Conservation (phyloP, 2,797 vertebrate species). For the Oreochromis mossambicus region DNA sequence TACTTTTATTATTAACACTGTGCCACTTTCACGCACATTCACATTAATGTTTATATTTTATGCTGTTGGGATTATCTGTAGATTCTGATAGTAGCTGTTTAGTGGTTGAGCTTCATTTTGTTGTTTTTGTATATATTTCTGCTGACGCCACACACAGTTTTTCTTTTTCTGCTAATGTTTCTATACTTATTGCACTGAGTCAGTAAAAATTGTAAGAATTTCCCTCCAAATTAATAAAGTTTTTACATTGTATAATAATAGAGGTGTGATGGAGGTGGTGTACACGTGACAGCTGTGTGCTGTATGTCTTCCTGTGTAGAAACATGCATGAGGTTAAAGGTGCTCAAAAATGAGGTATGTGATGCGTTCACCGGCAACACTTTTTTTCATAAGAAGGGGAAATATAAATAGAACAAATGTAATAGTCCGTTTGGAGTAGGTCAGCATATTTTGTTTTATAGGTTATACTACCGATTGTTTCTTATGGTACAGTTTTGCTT, state of each 20-base stretch:
- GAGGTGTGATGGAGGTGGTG: not conserved
- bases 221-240: not conserved
- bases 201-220: too few species aligned
- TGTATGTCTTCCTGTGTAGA: not conserved
- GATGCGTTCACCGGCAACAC: rapidly evolving
- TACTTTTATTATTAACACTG: not conserved
- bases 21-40: not conserved
- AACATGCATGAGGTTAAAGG: not conserved
- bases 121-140: not conserved
- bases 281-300: not conserved
- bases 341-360: not conserved
- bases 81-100: not conserved
- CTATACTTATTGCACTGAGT: not conserved
- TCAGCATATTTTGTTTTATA: not conserved
- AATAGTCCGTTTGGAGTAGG: not conserved
- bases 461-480: not conserved
- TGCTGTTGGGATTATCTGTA: not conserved
- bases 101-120: not conserved
- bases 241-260: not conserved
- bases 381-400: not conserved
- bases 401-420: not conserved
- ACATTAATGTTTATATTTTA: not conserved
- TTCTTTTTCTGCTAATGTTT: not conserved
- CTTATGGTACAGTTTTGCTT: not conserved
- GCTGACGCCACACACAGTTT: not conserved